Conservation (phyloP, 2,113 vertebrate species). For the Puma concolor region DNA sequence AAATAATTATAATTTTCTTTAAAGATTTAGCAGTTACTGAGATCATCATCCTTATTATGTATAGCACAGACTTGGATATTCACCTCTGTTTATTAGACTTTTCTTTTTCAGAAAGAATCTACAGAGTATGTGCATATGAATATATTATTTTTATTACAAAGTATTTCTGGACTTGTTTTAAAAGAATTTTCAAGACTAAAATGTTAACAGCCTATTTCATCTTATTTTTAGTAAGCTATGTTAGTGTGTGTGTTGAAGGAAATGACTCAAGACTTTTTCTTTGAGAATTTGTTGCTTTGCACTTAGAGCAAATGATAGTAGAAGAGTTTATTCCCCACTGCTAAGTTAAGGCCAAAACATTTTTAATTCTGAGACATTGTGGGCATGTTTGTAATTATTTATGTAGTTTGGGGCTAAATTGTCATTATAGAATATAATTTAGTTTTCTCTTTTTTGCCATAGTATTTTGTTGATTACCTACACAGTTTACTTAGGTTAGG, state of each 20-base stretch:
- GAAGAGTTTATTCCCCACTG: not conserved
- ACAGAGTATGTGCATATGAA: not conserved
- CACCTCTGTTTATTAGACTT: constrained; percentile 33
- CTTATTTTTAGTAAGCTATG: constrained; percentile 31
- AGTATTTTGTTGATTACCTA: not conserved
- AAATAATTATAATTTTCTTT: not conserved
- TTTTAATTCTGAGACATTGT: constrained; percentile 27
- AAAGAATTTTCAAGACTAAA: constrained; percentile 61
- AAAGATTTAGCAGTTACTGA: not conserved
- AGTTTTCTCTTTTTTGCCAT: not conserved
- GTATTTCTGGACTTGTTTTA: constrained; percentile 6
- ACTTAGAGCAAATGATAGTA: constrained; percentile 36
- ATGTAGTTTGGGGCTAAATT: constrained; percentile 15
- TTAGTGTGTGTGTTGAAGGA: not conserved
- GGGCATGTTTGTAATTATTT: not conserved
- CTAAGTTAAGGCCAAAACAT: not conserved
- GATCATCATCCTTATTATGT: not conserved
- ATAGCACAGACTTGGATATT: not conserved
- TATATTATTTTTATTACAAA: constrained; percentile 36
- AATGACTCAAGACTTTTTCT: constrained; percentile 4
- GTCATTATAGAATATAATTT: constrained; percentile 1
- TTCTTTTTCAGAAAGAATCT: constrained; percentile 40
- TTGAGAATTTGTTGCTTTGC: constrained; percentile 32
- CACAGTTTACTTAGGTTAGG: not conserved
- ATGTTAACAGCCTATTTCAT: constrained; percentile 15